Evolutionary conservation across 2,888 invertebrate species (phyloP), one percentile per base, ranked within the genome.

Genomic region (Parapristionchus giblindavisi): DNA sequence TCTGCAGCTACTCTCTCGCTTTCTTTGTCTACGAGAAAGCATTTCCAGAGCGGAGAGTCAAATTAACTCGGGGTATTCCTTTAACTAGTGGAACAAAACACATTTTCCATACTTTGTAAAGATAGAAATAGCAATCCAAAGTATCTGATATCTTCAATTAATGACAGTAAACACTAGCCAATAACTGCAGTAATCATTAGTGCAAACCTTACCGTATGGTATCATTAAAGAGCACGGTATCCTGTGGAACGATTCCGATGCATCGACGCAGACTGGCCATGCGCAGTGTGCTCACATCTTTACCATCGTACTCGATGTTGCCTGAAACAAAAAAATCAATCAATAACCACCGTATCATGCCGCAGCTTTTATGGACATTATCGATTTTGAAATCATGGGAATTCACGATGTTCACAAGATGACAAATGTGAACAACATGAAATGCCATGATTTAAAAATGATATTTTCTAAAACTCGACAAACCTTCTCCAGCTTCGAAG

Each of bases 181-280:
- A n/a, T n/a, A n/a, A n/a, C n/a, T 11, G 48, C 21, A 17, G 48
- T 14, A 48, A 11, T 11, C 21, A 48, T 5, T 5, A 21, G 52
- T 6, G n/a, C 4, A 52, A 34, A 24, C 24, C 72, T 65, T 61
- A 83, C 79, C 78, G 79, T 48, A 88, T 88, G 34, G 87, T 85
- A 63, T 88, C 87, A 65, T 88, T 88, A 83, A 88, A 88, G n/a
- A 88, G 84, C 6, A 88, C 88, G 0, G 88, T 88, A 71, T 88
- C 88, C 81, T 91, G 91, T 17, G 91, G 91, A 21, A 91, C 91
- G 40, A 91, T 90, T 34, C 91, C 91, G 51, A 91, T 90, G 34
- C 85, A 83, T 60, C 87, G 83, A 3, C 91, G 83, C 34, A 91
- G 83, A 0, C 90, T 48, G 6, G 70, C 63, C 36, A 76, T 56